Base-by-base conservation (phyloP, 37 sponge, comb jelly and placozoan species). In the Petrosia ficiformis region DNA sequence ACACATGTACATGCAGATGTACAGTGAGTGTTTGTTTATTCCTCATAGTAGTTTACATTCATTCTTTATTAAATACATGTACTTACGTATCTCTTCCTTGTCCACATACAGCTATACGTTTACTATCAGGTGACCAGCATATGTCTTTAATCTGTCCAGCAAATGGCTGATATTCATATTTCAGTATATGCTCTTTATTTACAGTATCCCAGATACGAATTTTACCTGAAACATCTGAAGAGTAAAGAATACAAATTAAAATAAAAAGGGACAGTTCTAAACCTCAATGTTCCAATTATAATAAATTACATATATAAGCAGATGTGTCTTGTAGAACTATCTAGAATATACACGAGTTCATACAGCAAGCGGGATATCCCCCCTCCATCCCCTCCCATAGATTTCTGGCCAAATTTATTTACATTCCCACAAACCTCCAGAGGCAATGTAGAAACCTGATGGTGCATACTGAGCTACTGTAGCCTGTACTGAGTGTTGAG, bases 141-240 rank as follows among this genome's bases (percentile, higher is more conserved):
- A 97, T 92, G 80, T 97, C 98, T 71, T 90, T 89, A 75, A 97
- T 95, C 39, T 83, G 29, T 6, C 98, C 98, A 1, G 89, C 65
- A 1, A 92, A 84, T 37, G 79, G 90, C 67, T 89, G 89, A 44
- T 83, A 89, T 76, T 94, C 95, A 48, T 89, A 92, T 87, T 97
- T 97, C 33, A 89, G 57, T 10, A 97, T 76, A 58, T 97, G 98
- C 44, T 95, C 96, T 42, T 83, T 81, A 75, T 97, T 93, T 22
- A 92, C 92, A 26, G 98, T 95, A 69, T 97, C 98, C 98, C 98
- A 97, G 36, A 97, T 92, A 4, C 93, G 76, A 19, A 97, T 87
- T 74, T 97, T 94, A 4, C 95, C 97, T 67, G 88, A 82, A 16
- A 43, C 61, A 61, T 96, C 93, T 86, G 68, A 21, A 57, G 34